Percentiles rank a stretch among this genome's conserved stretches.
These are phyloP conservation scores for Pogonomyrmex barbatus DNA, from an alignment of 1,140 invertebrate species.

Conservation along the genomic window DNA sequence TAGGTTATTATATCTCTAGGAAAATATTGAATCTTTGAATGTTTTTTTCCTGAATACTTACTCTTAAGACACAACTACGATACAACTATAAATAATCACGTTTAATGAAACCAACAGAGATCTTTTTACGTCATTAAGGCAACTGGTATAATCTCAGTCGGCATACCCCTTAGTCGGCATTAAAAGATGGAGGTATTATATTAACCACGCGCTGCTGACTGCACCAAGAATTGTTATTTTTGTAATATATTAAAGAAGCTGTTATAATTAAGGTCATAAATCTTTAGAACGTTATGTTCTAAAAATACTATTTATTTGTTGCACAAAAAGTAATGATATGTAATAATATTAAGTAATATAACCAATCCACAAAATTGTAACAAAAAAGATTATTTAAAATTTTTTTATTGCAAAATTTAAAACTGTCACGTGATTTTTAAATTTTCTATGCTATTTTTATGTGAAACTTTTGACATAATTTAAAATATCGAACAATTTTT, in stretches of 20 bases:
- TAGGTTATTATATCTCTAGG: too few relatives aligned
- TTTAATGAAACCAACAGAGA: slow-evolving; percentile 32
- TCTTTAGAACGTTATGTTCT: not conserved
- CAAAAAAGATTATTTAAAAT: not conserved
- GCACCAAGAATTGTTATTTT: not conserved
- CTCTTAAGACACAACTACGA: not conserved
- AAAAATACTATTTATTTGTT: not conserved
- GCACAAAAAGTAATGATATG: not conserved
- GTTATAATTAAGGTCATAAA: slow-evolving; percentile 24
- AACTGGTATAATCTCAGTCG: slow-evolving; percentile 20
- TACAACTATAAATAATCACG: slow-evolving; percentile 1
- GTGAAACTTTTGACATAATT: not conserved
- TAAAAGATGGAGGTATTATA: slow-evolving; percentile 34
- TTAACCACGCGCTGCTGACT: not conserved
- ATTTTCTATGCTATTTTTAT: not conserved
- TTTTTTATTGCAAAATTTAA: not conserved
- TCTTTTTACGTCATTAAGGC: slow-evolving; percentile 34
- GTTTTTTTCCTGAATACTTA: slow-evolving; percentile 8
- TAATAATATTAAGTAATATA: not conserved
- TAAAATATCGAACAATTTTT: not conserved
- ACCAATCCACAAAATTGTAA: not conserved
- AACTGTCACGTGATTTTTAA: not conserved
- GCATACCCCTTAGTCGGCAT: slow-evolving; percentile 13
- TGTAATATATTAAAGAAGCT: not conserved
- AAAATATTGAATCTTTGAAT: not conserved